Evolutionary conservation across 2,888 invertebrate genomes (phyloP).

Genomic region (Sinopyrophorus schimmeli): DNA sequence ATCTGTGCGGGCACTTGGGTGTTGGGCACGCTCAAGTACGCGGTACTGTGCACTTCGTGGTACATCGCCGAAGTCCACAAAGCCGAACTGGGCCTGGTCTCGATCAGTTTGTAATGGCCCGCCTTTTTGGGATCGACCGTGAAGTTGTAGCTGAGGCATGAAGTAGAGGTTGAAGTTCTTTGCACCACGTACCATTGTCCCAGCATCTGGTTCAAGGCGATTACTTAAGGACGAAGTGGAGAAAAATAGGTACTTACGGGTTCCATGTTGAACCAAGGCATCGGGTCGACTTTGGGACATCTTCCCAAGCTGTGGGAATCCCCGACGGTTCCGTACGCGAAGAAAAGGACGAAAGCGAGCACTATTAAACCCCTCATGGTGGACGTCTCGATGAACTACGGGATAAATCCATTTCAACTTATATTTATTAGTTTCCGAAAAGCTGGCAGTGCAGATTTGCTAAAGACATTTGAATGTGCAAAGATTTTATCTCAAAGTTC

Average conservation of each 20-base stretch:
- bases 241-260: constrained; percentile 58
- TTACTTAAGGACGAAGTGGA: constrained; percentile 5
- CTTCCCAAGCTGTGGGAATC: constrained; percentile 74
- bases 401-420: too few relatives aligned
- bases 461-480: too few relatives aligned
- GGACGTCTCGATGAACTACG: too few relatives aligned
- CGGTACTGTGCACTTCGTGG: constrained; percentile 79
- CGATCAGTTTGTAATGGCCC: constrained; percentile 69
- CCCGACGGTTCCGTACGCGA: too few relatives aligned
- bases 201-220: constrained; percentile 65
- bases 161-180: constrained; percentile 79
- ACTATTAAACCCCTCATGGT: too few relatives aligned
- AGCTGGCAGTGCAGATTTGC: too few relatives aligned
- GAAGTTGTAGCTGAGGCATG: constrained; percentile 79
- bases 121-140: constrained; percentile 70
- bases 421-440: too few relatives aligned
- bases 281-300: constrained; percentile 74
- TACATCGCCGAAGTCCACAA: constrained; percentile 72
- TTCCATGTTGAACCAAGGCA: constrained; percentile 73
- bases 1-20: constrained; percentile 69
- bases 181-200: constrained; percentile 86
- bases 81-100: constrained; percentile 71
- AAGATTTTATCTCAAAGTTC: too few relatives aligned
- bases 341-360: too few relatives aligned
- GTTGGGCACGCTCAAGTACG: constrained; percentile 67